A percentile compares a stretch with the other conserved stretches of the same genome.
phyloP scores from a whole-genome alignment of 2,113 vertebrate species.

The Camelus bactrianus region DNA sequence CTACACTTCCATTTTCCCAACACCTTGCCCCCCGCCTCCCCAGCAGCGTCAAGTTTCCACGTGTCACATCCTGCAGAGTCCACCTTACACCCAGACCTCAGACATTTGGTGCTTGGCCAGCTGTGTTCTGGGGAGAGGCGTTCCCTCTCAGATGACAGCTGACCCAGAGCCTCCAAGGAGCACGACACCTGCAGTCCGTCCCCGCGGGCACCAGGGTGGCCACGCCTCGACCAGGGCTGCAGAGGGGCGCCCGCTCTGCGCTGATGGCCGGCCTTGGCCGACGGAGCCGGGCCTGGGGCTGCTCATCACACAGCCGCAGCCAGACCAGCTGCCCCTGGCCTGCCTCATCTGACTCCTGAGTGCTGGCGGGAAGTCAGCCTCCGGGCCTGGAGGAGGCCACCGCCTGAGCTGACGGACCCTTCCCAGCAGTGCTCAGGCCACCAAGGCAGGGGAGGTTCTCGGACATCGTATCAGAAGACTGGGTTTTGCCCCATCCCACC shows the following conservation, averaged over 20 bases:
- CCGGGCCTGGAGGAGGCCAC: neutral
- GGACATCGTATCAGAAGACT: accelerated
- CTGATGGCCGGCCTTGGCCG: accelerated
- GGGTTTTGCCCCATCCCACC: neutral
- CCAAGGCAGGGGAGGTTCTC: neutral
- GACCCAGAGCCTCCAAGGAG: neutral
- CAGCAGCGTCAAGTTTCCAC: neutral
- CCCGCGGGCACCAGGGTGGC: neutral
- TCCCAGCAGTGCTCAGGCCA: neutral
- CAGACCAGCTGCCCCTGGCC: neutral
- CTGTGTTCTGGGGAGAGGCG: neutral
- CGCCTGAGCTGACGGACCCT: neutral
- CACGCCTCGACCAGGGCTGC: neutral
- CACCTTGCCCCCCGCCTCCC: accelerated
- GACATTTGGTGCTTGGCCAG: neutral
- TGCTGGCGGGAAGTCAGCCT: too few relatives aligned
- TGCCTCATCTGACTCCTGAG: neutral
- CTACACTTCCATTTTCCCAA: neutral
- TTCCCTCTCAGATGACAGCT: neutral
- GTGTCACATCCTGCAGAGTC: neutral
- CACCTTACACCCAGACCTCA: accelerated
- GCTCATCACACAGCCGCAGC: neutral
- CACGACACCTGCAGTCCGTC: accelerated
- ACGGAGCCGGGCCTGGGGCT: neutral
- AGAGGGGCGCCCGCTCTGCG: neutral